Percentiles rank a stretch among this genome's conserved stretches.
phyloP scores from a whole-genome alignment of 2,797 vertebrate genomes.

The Bucorvus abyssinicus region DNA sequence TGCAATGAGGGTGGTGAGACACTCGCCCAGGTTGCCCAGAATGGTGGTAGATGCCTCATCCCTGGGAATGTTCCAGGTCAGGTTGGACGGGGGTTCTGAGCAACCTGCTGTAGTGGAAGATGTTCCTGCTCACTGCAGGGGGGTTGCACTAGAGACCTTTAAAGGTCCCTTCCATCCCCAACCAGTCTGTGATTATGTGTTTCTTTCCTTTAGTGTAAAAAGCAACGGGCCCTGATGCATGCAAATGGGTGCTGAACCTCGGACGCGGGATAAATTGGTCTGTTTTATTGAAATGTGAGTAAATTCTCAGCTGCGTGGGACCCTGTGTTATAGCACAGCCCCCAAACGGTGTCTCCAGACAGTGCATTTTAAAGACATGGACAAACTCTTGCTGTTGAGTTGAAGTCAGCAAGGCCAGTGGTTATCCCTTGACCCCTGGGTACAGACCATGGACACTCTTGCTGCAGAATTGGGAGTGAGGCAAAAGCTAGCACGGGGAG shows the following conservation, averaged over 20 bases:
- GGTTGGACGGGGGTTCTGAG: too few species aligned
- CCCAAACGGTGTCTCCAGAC: rapidly evolving
- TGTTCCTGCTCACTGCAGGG: too few species aligned
- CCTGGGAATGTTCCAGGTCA: too few species aligned
- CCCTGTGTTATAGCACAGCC: neutral
- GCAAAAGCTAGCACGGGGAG: neutral
- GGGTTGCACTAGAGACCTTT: too few species aligned
- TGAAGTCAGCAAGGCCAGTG: neutral
- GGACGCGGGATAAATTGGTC: rapidly evolving
- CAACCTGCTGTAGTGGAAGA: too few species aligned
- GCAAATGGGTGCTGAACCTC: neutral
- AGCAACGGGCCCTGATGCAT: rapidly evolving
- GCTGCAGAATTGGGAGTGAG: too few species aligned
- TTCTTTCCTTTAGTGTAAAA: neutral
- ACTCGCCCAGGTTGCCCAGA: too few species aligned
- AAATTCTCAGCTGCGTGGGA: neutral
- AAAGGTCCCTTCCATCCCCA: too few species aligned
- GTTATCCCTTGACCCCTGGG: neutral
- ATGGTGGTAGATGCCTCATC: too few species aligned
- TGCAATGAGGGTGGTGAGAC: too few species aligned
- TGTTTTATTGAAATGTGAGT: neutral
- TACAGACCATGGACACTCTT: rapidly evolving
- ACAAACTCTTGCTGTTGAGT: neutral
- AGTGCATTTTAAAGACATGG: rapidly evolving
- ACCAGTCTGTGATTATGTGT: too few species aligned